These are phyloP conservation scores for Apostichopus japonicus DNA, from an alignment of 35 echinoderm and acorn worm species.

Conservation along the genomic window DNA sequence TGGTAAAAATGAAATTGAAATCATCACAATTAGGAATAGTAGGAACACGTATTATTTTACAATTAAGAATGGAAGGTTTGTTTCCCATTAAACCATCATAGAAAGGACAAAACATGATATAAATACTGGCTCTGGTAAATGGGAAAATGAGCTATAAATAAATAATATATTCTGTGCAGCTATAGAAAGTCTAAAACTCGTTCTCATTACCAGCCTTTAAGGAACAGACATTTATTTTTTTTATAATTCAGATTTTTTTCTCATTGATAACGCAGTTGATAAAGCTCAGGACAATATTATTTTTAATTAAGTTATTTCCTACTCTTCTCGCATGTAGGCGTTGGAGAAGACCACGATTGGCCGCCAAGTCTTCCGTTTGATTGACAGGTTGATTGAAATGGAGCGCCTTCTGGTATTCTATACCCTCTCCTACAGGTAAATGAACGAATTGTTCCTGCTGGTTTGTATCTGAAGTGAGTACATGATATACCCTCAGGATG, in stretches of 20 bases:
- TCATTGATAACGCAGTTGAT: not conserved
- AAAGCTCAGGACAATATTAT: not conserved
- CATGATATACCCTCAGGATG: not conserved
- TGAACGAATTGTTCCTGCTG: not conserved
- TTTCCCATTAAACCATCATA: too few species aligned
- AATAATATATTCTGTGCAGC: too few species aligned
- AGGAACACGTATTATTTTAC: too few species aligned
- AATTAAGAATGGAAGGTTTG: too few species aligned
- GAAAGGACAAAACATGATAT: too few species aligned
- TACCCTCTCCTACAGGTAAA: not conserved
- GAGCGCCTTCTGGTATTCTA: not conserved
- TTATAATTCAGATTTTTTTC: not conserved
- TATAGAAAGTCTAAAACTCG: not conserved
- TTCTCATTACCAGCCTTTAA: not conserved
- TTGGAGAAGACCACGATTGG: not conserved
- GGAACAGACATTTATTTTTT: not conserved
- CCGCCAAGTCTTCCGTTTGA: not conserved
- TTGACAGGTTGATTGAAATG: not conserved
- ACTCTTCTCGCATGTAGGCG: not conserved
- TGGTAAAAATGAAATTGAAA: too few species aligned
- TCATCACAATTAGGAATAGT: too few species aligned
- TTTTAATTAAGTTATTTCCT: not conserved
- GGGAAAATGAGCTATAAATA: too few species aligned
- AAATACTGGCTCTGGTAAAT: too few species aligned
- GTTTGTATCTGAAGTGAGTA: not conserved